Evolutionary conservation across 2,888 invertebrate genomes (phyloP).

Genomic region (Agriopis marginaria): DNA sequence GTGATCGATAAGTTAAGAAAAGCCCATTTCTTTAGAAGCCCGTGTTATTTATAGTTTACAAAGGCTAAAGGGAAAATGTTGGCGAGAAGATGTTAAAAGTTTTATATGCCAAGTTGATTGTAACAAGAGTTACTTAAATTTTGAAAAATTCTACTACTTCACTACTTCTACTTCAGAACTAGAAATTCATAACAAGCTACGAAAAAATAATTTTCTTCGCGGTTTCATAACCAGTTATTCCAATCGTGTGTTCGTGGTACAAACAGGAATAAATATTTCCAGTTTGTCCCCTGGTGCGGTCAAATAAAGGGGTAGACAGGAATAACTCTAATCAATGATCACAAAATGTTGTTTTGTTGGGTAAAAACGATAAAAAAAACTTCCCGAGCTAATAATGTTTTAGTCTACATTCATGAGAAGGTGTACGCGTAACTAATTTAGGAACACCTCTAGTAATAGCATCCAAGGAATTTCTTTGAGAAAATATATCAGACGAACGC

Average conservation of each 20-base stretch:
- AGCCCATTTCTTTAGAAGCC: constrained; percentile 26
- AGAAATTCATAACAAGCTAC: too few species aligned
- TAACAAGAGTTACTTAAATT: background rate
- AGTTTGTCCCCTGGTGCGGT: too few species aligned
- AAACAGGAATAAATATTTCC: too few species aligned
- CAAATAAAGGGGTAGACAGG: too few species aligned
- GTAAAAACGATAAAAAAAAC: background rate
- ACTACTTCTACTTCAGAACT: too few species aligned
- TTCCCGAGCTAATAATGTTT: constrained; percentile 4
- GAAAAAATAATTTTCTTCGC: too few species aligned
- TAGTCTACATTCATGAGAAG: constrained; percentile 15
- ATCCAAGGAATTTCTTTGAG: constrained; percentile 33
- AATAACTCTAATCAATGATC: too few species aligned
- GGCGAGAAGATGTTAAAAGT: background rate
- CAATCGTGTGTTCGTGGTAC: background rate
- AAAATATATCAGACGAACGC: constrained; percentile 20
- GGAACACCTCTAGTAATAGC: constrained; percentile 15
- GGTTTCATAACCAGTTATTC: too few species aligned
- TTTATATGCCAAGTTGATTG: background rate
- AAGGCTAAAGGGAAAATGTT: constrained; percentile 16
- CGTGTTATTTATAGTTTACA: constrained; percentile 43
- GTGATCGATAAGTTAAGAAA: constrained; percentile 52
- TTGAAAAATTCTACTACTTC: too few species aligned
- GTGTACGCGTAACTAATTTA: constrained; percentile 22
- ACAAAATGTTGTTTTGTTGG: background rate